These are phyloP conservation scores for Lophotriccus pileatus DNA, from an alignment of 2,797 vertebrate genomes.

Conservation along the genomic window DNA sequence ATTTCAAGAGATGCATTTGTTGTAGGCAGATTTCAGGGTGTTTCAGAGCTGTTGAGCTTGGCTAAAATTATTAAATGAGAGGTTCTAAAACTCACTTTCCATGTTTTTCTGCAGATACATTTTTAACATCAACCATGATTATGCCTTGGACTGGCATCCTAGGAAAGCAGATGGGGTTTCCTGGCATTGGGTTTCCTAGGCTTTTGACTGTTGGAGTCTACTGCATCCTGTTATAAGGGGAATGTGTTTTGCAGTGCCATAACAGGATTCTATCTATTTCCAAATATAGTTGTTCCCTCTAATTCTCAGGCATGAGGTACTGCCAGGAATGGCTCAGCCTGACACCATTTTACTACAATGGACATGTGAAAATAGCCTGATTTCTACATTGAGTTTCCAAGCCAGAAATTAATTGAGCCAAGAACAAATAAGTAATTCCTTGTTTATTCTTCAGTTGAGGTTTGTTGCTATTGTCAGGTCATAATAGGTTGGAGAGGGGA, in stretches of 20 bases:
- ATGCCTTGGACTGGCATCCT: neutral
- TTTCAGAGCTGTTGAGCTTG: neutral
- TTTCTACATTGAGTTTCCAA: neutral
- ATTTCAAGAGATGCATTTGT: neutral
- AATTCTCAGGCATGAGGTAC: neutral
- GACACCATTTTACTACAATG: neutral
- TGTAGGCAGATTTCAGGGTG: neutral
- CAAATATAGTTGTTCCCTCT: slow-evolving; percentile 21
- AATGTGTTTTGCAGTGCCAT: slow-evolving; percentile 3
- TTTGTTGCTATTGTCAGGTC: slow-evolving; percentile 34
- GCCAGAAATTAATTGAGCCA: slow-evolving; percentile 41
- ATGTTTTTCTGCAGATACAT: slow-evolving; percentile 19
- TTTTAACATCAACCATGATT: neutral
- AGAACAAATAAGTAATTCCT: slow-evolving; percentile 56
- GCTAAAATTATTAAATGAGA: neutral
- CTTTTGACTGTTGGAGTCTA: slow-evolving; percentile 35
- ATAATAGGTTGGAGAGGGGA: neutral
- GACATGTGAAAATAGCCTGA: slow-evolving; percentile 5
- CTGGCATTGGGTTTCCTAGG: slow-evolving; percentile 10
- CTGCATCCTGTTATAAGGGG: neutral
- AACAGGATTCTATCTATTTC: slow-evolving; percentile 8
- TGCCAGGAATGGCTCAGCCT: slow-evolving; percentile 17
- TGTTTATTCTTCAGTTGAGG: slow-evolving; percentile 42
- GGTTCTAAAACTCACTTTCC: neutral
- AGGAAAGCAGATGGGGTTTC: slow-evolving; percentile 54